These are phyloP conservation scores for Himantopus leucocephalus DNA, from an alignment of 2,113 vertebrate genomes.

Conservation along the genomic window DNA sequence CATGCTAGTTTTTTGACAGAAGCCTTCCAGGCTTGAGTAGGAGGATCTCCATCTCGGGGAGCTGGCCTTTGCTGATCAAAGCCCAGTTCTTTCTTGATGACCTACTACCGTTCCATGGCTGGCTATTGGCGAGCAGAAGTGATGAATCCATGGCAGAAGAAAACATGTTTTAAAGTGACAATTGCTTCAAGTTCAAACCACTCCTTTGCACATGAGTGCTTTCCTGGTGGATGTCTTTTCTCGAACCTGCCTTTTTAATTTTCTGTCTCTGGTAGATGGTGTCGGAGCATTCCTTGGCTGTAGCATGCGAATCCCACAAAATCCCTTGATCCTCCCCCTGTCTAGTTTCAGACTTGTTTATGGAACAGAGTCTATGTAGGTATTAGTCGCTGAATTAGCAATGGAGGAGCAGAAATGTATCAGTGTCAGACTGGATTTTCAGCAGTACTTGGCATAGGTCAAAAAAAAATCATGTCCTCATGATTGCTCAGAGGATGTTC, in stretches of 20 bases:
- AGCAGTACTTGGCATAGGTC: neutral
- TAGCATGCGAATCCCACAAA: neutral
- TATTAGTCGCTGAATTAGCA: conserved; percentile 31
- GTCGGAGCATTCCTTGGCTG: conserved; percentile 35
- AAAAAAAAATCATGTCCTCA: neutral
- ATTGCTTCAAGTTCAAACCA: neutral
- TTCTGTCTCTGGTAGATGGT: neutral
- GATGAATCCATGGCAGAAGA: neutral
- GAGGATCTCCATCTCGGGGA: neutral
- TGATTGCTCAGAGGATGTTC: neutral
- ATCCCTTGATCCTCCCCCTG: conserved; percentile 53
- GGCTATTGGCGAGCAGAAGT: neutral
- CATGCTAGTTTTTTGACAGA: neutral
- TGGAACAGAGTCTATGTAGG: conserved; percentile 36
- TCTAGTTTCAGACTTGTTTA: conserved; percentile 61
- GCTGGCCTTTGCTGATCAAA: neutral
- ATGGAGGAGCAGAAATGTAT: conserved; percentile 13
- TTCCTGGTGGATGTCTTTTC: neutral
- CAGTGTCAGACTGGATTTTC: neutral
- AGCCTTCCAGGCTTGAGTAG: neutral
- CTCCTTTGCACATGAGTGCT: neutral
- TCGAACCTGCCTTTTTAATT: neutral
- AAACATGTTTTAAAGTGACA: neutral
- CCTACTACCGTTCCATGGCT: neutral
- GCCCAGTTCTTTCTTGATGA: neutral